These are phyloP conservation scores for Astropecten irregularis DNA, from an alignment of 53 echinoderm and acorn worm genomes.

Conservation along the genomic window DNA sequence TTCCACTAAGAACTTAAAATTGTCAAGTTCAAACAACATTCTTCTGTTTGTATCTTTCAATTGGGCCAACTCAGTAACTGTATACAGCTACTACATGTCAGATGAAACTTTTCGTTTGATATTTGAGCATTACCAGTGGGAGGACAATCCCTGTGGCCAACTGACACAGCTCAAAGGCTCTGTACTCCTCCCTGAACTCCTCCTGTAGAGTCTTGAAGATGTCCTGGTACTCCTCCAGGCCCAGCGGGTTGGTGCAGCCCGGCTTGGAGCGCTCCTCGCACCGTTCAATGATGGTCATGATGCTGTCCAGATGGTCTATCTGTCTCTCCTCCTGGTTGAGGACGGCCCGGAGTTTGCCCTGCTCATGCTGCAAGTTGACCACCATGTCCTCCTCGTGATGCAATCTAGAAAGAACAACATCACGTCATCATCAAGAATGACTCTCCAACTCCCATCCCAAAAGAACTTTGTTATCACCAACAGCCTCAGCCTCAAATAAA, in stretches of 20 bases:
- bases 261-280: constrained; percentile 77
- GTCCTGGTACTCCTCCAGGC: constrained; percentile 70
- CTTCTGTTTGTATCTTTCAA: no score
- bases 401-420: constrained; percentile 68
- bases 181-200: constrained; percentile 81
- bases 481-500: no score
- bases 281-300: constrained; percentile 75
- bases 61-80: no score
- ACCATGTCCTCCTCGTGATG: constrained; percentile 94
- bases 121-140: constrained; percentile 88
- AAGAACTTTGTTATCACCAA: no score
- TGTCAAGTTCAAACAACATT: no score
- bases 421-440: not conserved
- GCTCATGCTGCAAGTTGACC: constrained; percentile 91
- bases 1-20: no score
- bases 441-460: no score
- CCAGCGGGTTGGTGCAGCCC: constrained; percentile 57
- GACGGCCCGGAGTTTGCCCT: constrained; percentile 67
- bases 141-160: constrained; percentile 74
- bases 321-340: constrained; percentile 78
- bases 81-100: no score
- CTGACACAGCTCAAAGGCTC: constrained; percentile 82
- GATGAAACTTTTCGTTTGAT: no score
- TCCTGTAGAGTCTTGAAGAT: constrained; percentile 62
- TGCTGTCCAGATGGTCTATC: constrained; percentile 68